Conservation (phyloP, 2,888 invertebrate species). For the Nowickia ferox region DNA sequence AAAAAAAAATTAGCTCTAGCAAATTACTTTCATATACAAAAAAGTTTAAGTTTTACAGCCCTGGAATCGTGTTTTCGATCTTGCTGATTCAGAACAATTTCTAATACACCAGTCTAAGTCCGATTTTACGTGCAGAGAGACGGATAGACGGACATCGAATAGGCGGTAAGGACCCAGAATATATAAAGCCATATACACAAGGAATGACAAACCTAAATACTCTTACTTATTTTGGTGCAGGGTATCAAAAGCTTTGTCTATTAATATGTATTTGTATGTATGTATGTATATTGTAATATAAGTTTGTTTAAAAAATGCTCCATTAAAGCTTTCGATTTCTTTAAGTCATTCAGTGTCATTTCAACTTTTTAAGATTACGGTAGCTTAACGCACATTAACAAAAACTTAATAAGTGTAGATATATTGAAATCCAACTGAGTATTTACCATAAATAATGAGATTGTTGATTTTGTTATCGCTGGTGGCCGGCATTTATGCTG, state of each 20-base stretch:
- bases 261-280: neutral
- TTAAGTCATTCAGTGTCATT: constrained; percentile 76
- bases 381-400: constrained; percentile 24
- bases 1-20: too few relatives aligned
- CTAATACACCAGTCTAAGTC: too few relatives aligned
- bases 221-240: too few relatives aligned
- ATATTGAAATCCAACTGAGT: neutral
- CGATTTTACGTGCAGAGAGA: too few relatives aligned
- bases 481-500: constrained; percentile 73
- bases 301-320: neutral
- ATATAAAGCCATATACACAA: too few relatives aligned
- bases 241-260: neutral
- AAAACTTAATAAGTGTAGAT: neutral
- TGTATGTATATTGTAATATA: neutral
- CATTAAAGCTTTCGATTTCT: constrained; percentile 49
- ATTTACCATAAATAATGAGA: constrained; percentile 55
- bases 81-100: too few relatives aligned
- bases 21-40: too few relatives aligned
- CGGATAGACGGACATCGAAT: too few relatives aligned
- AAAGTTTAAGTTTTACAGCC: too few relatives aligned
- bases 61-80: too few relatives aligned
- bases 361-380: constrained; percentile 60
- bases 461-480: constrained; percentile 74
- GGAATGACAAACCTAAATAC: too few relatives aligned
- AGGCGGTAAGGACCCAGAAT: too few relatives aligned